Conservation (phyloP, 53 echinoderm and acorn worm species). For the Glandiceps talaboti region DNA sequence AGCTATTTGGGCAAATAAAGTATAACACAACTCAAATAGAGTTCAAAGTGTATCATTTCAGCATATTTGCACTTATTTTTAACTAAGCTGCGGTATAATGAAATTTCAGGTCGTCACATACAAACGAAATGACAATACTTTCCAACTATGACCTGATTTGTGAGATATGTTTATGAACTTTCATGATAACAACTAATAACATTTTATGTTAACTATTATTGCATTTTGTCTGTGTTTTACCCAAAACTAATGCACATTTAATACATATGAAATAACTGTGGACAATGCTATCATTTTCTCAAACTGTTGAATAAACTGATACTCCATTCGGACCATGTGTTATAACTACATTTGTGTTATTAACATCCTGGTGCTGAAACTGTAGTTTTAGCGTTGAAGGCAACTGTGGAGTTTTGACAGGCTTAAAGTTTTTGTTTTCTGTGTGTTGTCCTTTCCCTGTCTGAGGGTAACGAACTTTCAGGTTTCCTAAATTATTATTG, state of each 20-base stretch:
- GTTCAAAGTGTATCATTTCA: too few relatives aligned
- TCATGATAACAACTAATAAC: too few relatives aligned
- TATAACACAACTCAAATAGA: too few relatives aligned
- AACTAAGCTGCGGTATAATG: too few relatives aligned
- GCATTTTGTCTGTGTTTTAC: too few relatives aligned
- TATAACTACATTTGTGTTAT: constrained; percentile 17
- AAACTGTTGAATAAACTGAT: constrained; percentile 31
- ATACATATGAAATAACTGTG: background rate
- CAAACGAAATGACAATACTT: too few relatives aligned
- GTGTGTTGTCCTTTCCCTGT: background rate
- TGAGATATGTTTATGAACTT: too few relatives aligned
- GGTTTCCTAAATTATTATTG: background rate
- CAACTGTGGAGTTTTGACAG: constrained; percentile 11
- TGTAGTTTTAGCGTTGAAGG: constrained; percentile 17
- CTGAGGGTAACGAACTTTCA: background rate
- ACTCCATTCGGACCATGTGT: constrained; percentile 31
- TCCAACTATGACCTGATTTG: too few relatives aligned
- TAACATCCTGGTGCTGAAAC: constrained; percentile 25
- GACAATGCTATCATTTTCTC: background rate
- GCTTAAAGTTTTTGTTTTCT: background rate
- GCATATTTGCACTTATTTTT: too few relatives aligned
- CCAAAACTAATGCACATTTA: background rate
- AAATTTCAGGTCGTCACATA: too few relatives aligned
- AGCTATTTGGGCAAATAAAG: too few relatives aligned
- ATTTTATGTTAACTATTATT: too few relatives aligned